Evolutionary conservation across 2,888 invertebrate species (phyloP).

Genomic region (Cactoblastis cactorum): DNA sequence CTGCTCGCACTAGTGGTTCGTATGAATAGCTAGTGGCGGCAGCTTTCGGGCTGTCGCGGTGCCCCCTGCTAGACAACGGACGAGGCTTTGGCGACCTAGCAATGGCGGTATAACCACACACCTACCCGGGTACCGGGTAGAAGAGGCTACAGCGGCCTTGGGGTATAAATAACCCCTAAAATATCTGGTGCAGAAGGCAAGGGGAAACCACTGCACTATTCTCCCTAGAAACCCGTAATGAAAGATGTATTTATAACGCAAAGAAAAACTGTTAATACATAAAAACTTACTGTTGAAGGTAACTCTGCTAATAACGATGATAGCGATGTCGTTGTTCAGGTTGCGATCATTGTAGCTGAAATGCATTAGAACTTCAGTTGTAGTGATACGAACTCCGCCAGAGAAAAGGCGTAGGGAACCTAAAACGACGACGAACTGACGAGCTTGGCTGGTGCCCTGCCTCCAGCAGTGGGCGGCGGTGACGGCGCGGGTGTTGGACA

Average conservation of each 20-base stretch:
- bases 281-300: slow-evolving; percentile 10
- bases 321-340: slow-evolving; percentile 21
- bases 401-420: slow-evolving; percentile 29
- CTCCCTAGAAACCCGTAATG: too few species aligned
- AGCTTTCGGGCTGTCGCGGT: too few species aligned
- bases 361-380: slow-evolving; percentile 29
- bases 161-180: slow-evolving; percentile 15
- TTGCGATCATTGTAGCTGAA: slow-evolving; percentile 25
- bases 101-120: slow-evolving; percentile 16
- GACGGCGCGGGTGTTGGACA: slow-evolving; percentile 27
- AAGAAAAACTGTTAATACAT: too few species aligned
- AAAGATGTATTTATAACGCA: too few species aligned
- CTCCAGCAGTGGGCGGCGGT: slow-evolving; percentile 39
- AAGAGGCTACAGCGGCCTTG: neutral
- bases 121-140: too few species aligned
- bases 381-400: slow-evolving; percentile 29
- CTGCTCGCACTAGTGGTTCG: too few species aligned
- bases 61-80: slow-evolving; percentile 7
- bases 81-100: too few species aligned
- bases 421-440: slow-evolving; percentile 29
- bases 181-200: slow-evolving; percentile 20
- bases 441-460: slow-evolving; percentile 24
- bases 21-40: too few species aligned
- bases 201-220: slow-evolving; percentile 12
- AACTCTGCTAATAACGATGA: slow-evolving; percentile 14